Evolutionary conservation across 2,113 vertebrate genomes (phyloP).

Genomic region (Martes martes): DNA sequence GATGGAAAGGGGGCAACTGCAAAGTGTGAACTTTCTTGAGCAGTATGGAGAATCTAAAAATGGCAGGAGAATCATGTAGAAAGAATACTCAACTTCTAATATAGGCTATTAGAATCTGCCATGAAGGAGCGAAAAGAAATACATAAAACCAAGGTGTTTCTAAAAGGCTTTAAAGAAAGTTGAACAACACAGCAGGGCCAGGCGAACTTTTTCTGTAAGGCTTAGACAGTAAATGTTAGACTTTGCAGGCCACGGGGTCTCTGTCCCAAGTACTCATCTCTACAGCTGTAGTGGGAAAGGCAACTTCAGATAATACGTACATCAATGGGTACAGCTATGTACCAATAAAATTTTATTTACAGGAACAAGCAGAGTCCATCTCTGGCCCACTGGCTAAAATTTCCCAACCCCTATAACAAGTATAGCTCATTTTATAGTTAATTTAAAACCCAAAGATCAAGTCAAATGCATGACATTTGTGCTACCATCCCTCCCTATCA

Average conservation of each 20-base stretch:
- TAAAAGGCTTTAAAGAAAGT: not conserved
- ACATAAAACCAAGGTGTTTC: not conserved
- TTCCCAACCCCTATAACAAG: not conserved
- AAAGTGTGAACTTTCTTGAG: not conserved
- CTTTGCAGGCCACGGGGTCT: not conserved
- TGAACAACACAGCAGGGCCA: not conserved
- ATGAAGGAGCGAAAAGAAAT: not conserved
- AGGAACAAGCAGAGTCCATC: not conserved
- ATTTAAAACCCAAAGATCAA: not conserved
- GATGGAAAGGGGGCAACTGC: not conserved
- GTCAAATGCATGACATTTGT: not conserved
- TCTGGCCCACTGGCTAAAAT: not conserved
- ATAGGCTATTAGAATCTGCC: not conserved
- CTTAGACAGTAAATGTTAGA: not conserved
- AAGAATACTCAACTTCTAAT: not conserved
- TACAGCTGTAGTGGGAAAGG: not conserved
- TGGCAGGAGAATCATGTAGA: not conserved
- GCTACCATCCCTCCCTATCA: not conserved
- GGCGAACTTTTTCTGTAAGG: not conserved
- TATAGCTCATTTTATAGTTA: not conserved
- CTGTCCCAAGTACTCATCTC: not conserved
- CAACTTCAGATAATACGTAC: not conserved
- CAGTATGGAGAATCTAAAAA: not conserved
- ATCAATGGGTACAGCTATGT: not conserved
- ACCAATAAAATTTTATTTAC: not conserved